phyloP scores from a whole-genome alignment of 1,140 invertebrate species.

The Bombus confusus region DNA sequence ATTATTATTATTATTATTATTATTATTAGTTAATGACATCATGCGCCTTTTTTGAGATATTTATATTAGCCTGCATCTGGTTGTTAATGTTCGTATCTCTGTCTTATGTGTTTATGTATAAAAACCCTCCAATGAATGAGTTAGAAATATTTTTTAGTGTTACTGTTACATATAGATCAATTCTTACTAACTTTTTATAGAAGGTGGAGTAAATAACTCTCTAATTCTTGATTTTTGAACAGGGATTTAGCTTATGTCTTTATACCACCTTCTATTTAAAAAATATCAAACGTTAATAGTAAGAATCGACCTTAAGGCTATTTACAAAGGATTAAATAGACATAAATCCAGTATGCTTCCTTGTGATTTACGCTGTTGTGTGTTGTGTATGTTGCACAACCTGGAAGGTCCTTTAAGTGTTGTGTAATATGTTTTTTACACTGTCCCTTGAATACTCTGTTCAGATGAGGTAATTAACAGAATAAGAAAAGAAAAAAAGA shows the following conservation, averaged over 20 bases:
- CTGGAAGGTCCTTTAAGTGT: conserved; percentile 49
- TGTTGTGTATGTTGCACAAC: conserved; percentile 56
- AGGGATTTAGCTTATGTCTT: not conserved
- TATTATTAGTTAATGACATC: not conserved
- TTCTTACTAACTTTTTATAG: conserved; percentile 1
- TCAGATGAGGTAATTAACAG: conserved; percentile 5
- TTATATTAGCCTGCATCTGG: conserved; percentile 22
- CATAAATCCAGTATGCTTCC: conserved; percentile 23
- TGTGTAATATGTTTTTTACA: not conserved
- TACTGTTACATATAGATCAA: not conserved
- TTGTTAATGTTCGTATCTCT: conserved; percentile 28
- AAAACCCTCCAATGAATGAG: not conserved
- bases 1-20: not conserved
- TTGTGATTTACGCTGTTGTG: conserved; percentile 39
- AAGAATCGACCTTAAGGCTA: not conserved
- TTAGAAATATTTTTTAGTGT: conserved; percentile 1
- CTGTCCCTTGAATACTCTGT: not conserved
- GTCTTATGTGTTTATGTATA: conserved; percentile 19
- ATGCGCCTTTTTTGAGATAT: conserved; percentile 2
- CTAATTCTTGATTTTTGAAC: not conserved
- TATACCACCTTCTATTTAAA: not conserved
- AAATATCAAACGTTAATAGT: not conserved
- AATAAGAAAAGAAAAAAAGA: not conserved
- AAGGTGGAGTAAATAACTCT: not conserved
- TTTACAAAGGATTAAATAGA: not conserved